Evolutionary conservation across 2,888 invertebrate genomes (phyloP).

Genomic region (Lasioglossum pauxillum): DNA sequence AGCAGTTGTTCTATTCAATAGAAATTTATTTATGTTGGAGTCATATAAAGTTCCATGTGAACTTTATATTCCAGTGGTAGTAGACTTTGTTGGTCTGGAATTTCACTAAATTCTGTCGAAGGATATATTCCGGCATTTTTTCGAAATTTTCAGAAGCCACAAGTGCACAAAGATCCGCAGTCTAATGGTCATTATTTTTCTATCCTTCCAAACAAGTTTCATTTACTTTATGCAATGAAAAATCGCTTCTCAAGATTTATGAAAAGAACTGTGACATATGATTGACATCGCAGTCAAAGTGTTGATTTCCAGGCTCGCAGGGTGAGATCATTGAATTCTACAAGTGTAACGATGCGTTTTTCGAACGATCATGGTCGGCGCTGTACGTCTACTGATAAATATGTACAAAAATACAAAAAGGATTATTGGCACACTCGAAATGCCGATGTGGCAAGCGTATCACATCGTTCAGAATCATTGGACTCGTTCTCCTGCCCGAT

Average conservation of each 20-base stretch:
- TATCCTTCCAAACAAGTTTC: background rate
- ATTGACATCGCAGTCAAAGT: background rate
- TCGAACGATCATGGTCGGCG: background rate
- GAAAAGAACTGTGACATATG: background rate
- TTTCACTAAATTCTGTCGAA: too few relatives aligned
- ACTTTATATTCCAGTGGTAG: too few relatives aligned
- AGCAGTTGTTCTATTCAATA: too few relatives aligned
- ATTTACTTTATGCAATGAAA: background rate
- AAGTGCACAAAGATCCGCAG: too few relatives aligned
- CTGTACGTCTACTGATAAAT: slow-evolving; percentile 59
- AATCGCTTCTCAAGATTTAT: background rate
- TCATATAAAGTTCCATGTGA: too few relatives aligned
- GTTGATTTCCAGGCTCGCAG: background rate
- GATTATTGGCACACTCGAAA: slow-evolving; percentile 81
- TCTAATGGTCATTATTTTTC: background rate
- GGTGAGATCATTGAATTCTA: background rate
- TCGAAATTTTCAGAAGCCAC: too few relatives aligned
- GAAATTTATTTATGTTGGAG: too few relatives aligned
- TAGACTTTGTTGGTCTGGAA: too few relatives aligned
- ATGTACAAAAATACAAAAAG: slow-evolving; percentile 82
- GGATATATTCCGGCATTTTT: too few relatives aligned
- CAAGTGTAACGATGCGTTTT: background rate
- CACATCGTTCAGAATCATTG: slow-evolving; percentile 54
- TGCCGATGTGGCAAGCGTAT: slow-evolving; percentile 65
- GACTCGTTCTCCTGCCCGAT: slow-evolving; percentile 4